Evolutionary conservation across 2,113 vertebrate species (phyloP).

Genomic region (Myocastor coypus): DNA sequence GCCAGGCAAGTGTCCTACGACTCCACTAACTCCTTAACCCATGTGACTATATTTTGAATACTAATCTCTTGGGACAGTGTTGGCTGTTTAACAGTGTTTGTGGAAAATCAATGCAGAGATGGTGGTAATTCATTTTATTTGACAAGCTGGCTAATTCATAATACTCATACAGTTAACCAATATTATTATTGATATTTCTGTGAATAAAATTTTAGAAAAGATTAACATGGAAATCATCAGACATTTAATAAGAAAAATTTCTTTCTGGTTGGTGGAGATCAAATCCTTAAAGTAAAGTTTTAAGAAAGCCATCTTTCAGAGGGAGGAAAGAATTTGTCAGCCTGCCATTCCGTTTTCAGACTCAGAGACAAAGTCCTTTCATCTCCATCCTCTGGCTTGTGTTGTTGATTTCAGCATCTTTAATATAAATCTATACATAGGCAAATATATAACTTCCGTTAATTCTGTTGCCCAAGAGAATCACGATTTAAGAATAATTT

Average conservation of each 20-base stretch:
- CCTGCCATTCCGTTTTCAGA: neutral
- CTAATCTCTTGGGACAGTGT: neutral
- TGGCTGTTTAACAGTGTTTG: neutral
- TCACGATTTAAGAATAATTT: neutral
- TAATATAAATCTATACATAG: neutral
- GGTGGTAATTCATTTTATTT: neutral
- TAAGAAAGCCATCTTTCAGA: neutral
- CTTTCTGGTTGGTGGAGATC: neutral
- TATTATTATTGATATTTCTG: neutral
- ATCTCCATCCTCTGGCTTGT: neutral
- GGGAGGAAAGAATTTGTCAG: neutral
- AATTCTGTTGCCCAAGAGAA: neutral
- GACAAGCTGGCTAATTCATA: neutral
- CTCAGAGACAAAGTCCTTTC: neutral
- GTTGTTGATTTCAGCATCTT: neutral
- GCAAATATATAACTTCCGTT: no score
- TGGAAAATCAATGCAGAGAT: neutral
- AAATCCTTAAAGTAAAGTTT: neutral
- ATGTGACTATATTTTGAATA: neutral
- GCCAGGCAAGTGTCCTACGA: neutral
- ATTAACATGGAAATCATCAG: neutral
- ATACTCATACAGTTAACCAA: neutral
- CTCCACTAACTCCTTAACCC: no score
- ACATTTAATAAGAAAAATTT: neutral
- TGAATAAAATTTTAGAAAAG: neutral